Evolutionary conservation across 1,140 invertebrate genomes (phyloP).

Genomic region (Drusus annulatus): DNA sequence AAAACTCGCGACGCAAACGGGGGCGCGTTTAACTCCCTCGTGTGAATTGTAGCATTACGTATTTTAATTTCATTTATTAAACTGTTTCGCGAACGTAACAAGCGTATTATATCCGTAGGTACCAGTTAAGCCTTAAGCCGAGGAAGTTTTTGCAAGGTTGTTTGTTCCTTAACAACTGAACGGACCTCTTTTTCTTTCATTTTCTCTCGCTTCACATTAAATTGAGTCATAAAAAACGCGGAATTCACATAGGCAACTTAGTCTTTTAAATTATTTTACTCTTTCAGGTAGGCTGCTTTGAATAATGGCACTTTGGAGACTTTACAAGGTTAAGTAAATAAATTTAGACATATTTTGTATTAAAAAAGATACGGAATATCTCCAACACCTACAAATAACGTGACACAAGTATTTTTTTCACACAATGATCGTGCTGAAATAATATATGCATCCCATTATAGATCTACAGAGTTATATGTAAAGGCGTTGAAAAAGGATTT

Average conservation of each 20-base stretch:
- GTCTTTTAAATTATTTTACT: constrained; percentile 19
- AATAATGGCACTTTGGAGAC: constrained; percentile 15
- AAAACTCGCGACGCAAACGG: neutral
- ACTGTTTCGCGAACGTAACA: constrained; percentile 33
- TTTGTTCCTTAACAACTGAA: constrained; percentile 19
- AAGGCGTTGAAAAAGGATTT: too few relatives aligned
- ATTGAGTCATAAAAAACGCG: constrained; percentile 7
- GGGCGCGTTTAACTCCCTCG: neutral
- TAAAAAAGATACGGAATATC: too few relatives aligned
- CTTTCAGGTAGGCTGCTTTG: constrained; percentile 18
- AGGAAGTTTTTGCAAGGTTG: constrained; percentile 29
- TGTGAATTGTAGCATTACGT: constrained; percentile 33
- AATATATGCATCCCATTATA: too few relatives aligned
- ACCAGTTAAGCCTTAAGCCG: constrained; percentile 17
- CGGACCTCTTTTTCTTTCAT: constrained; percentile 8
- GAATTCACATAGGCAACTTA: constrained; percentile 3
- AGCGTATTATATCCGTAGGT: constrained; percentile 10
- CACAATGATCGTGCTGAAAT: too few relatives aligned
- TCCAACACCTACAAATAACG: too few relatives aligned
- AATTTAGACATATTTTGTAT: neutral
- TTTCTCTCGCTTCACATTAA: constrained; percentile 26
- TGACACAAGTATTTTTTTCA: too few relatives aligned
- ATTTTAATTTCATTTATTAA: constrained; percentile 43
- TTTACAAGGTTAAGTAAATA: constrained; percentile 2
- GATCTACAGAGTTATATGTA: too few relatives aligned